A percentile compares a stretch with the other conserved stretches of the same genome.
Conservation (phyloP, 2,797 vertebrate species). For the Balearica regulorum region DNA sequence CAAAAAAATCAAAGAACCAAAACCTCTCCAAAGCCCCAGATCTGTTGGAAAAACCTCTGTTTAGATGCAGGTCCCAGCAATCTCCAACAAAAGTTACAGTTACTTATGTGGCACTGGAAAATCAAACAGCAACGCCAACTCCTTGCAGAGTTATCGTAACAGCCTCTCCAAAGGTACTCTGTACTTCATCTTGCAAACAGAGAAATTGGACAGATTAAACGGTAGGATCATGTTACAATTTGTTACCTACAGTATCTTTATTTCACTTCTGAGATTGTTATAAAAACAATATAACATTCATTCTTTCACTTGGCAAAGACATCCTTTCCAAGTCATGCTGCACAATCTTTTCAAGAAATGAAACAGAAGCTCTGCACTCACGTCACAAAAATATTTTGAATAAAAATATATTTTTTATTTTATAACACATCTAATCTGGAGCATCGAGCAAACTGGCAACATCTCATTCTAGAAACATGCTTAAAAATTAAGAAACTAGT, state of each 20-base stretch:
- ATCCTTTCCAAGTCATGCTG: not conserved
- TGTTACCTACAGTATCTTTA: not conserved
- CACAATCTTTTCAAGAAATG: not conserved
- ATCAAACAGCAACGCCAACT: not conserved
- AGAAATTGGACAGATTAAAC: not conserved
- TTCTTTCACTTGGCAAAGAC: not conserved
- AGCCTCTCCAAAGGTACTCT: not conserved
- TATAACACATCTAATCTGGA: not conserved
- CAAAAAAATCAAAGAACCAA: not conserved
- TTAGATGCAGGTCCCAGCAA: not conserved
- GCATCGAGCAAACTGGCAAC: not conserved
- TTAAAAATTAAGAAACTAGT: not conserved
- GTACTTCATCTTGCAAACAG: not conserved
- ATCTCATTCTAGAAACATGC: not conserved
- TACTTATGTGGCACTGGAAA: not conserved
- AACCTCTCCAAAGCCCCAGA: not conserved
- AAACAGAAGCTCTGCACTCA: not conserved
- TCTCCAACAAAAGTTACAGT: not conserved
- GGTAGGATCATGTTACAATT: not conserved
- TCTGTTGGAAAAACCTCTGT: not conserved
- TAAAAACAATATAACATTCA: not conserved
- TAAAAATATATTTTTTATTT: not conserved
- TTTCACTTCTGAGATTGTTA: conserved; percentile 1
- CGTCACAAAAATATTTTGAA: conserved; percentile 23
- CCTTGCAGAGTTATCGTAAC: not conserved